A percentile compares a stretch with the other conserved stretches of the same genome.
phyloP scores from a whole-genome alignment of 2,113 vertebrate species.

The Ailuropoda melanoleuca region DNA sequence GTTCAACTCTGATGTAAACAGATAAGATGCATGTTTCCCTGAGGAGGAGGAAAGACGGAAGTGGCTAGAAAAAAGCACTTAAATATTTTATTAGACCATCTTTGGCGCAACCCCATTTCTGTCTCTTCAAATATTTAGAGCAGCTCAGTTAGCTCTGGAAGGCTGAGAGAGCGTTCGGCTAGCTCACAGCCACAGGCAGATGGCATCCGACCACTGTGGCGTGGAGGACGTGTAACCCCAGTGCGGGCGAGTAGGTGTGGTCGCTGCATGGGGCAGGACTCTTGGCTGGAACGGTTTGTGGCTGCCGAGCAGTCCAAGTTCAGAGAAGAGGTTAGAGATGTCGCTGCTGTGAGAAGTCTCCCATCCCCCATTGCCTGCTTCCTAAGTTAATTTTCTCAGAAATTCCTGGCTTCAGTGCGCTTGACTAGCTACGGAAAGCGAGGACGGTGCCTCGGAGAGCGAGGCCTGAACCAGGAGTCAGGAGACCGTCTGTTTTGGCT shows the following conservation, averaged over 20 bases:
- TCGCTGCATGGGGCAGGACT: background rate
- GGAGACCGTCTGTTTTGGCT: background rate
- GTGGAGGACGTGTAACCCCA: background rate
- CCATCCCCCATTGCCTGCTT: background rate
- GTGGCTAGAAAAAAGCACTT: slow-evolving; percentile 61
- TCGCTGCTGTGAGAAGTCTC: background rate
- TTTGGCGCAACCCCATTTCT: slow-evolving; percentile 50
- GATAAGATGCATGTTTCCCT: slow-evolving; percentile 43
- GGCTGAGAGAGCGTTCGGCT: background rate
- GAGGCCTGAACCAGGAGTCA: background rate
- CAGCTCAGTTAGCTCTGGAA: slow-evolving; percentile 39
- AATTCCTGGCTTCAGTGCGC: background rate
- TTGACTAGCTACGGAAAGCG: fast-evolving
- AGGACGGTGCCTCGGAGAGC: background rate
- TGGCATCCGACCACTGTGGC: background rate
- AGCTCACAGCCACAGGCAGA: slow-evolving; percentile 19
- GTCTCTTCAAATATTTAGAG: slow-evolving; percentile 70
- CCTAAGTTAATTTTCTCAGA: slow-evolving; percentile 26
- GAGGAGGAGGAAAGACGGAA: slow-evolving; percentile 51
- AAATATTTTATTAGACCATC: slow-evolving; percentile 77
- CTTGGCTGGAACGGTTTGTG: background rate
- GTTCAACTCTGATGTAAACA: slow-evolving; percentile 54
- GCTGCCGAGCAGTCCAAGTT: slow-evolving; percentile 52
- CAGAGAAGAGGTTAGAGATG: background rate
- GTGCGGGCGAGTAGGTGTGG: background rate